These are phyloP conservation scores for Watsonalla binaria DNA, from an alignment of 2,888 invertebrate genomes.

Conservation along the genomic window DNA sequence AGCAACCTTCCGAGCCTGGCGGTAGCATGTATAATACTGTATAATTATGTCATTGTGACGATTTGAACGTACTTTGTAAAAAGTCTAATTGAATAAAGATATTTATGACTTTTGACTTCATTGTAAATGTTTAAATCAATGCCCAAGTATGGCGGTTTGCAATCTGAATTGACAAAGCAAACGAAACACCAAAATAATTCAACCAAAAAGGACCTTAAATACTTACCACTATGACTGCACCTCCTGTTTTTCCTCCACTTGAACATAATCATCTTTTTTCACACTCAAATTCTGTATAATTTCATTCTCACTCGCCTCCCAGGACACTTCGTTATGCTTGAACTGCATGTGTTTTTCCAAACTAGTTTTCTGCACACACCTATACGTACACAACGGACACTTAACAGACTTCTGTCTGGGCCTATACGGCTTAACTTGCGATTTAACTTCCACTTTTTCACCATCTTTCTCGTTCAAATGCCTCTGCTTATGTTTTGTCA, in stretches of 20 bases:
- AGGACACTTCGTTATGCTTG: slow-evolving; percentile 48
- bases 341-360: slow-evolving; percentile 69
- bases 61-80: too few species aligned
- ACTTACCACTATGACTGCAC: slow-evolving; percentile 19
- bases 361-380: slow-evolving; percentile 68
- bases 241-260: slow-evolving; percentile 12
- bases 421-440: slow-evolving; percentile 55
- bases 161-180: too few species aligned
- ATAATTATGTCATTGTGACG: too few species aligned
- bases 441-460: slow-evolving; percentile 47
- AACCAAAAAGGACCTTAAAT: slow-evolving; percentile 6
- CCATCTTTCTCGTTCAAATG: slow-evolving; percentile 63
- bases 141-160: too few species aligned
- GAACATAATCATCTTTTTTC: slow-evolving; percentile 33
- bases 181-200: not conserved
- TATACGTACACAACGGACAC: slow-evolving; percentile 60
- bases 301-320: slow-evolving; percentile 26
- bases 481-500: slow-evolving; percentile 70
- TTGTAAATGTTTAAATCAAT: too few species aligned
- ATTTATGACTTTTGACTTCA: too few species aligned
- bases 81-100: too few species aligned
- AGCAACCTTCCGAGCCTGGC: too few species aligned
- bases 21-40: too few species aligned
- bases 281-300: slow-evolving; percentile 53
- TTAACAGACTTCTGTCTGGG: slow-evolving; percentile 67